A percentile compares a stretch with the other conserved stretches of the same genome.
phyloP scores from a whole-genome alignment of 2,113 vertebrate species.

The Apodemus speciosus region DNA sequence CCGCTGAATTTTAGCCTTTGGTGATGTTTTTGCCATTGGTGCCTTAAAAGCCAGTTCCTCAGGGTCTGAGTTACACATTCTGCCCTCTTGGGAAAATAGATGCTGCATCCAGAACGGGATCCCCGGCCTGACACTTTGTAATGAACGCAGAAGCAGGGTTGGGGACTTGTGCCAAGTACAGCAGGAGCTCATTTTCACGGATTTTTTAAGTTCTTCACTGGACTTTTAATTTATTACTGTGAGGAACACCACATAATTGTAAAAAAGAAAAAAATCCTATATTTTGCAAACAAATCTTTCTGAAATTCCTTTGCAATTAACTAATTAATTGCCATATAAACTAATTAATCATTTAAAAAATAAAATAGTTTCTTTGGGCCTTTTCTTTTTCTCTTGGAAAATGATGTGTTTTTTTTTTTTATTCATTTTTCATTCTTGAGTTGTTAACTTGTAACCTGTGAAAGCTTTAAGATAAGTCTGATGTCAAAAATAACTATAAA shows the following conservation, averaged over 20 bases:
- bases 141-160: neutral
- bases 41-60: constrained; percentile 27
- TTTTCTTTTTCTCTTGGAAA: neutral
- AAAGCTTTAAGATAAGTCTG: neutral
- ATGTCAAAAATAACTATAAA: neutral
- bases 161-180: neutral
- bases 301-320: constrained; percentile 36
- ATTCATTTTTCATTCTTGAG: neutral
- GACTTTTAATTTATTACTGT: constrained; percentile 25
- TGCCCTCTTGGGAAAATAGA: constrained; percentile 42
- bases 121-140: neutral
- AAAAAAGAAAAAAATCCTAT: neutral
- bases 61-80: constrained; percentile 58
- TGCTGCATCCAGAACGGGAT: constrained; percentile 19
- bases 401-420: neutral
- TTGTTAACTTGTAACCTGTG: neutral
- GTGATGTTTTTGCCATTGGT: neutral
- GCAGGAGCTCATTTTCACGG: neutral
- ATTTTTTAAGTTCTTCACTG: neutral
- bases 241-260: neutral
- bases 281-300: neutral
- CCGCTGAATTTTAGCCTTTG: neutral
- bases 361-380: neutral
- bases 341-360: neutral
- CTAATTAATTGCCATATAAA: neutral